Evolutionary conservation across 2,797 vertebrate species (phyloP), one percentile per base, ranked within the genome.

Genomic region (Anabacerthia variegaticeps): DNA sequence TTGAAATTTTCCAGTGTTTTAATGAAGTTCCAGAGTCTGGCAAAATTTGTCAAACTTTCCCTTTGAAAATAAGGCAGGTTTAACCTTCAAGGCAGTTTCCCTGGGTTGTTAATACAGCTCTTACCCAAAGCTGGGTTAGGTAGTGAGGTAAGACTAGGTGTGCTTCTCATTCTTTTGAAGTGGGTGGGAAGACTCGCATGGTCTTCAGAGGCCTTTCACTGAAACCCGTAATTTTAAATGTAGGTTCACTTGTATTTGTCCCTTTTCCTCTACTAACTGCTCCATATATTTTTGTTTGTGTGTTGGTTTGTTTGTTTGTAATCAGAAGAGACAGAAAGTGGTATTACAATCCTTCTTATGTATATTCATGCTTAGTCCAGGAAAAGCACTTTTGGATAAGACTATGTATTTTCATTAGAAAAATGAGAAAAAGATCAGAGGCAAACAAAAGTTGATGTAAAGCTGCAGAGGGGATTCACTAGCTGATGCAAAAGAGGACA

Each of bases 1-100:
- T 97, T 94, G 94, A 96, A 95, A 95, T 91, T 63, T 94, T 93
- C 78, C 85, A 94, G 87, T 90, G 89, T 94, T 95, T 97, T 96
- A 97, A 97, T 97, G 95, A 94, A 92, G 54, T 69, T 89, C 76
- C 71, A 72, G 63, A 91, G 48, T 49, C 94, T 96, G 83, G 81
- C 15, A 96, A 94, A 95, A 92, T 67, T 67, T 93, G 62, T 73
- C 81, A 91, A 37, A 75, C 34, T 85, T 75, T 54, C 48, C 46
- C 67, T 91, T 93, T 92, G 69, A 37, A 81, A 95, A 83, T 48
- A 71, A 84, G 68, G 59, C 11, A 3, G 49, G 21, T 32, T 86
- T 65, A 91, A 63, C 9, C n/a, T 85, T 85, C 24, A 67, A 88
- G 83, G 48, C 30, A 3, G 1, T 71, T 93, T 85, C 32, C 30